Percentiles rank a stretch among this genome's conserved stretches.
Conservation (phyloP, 2,888 invertebrate genomes). For the Drosophila differens region DNA sequence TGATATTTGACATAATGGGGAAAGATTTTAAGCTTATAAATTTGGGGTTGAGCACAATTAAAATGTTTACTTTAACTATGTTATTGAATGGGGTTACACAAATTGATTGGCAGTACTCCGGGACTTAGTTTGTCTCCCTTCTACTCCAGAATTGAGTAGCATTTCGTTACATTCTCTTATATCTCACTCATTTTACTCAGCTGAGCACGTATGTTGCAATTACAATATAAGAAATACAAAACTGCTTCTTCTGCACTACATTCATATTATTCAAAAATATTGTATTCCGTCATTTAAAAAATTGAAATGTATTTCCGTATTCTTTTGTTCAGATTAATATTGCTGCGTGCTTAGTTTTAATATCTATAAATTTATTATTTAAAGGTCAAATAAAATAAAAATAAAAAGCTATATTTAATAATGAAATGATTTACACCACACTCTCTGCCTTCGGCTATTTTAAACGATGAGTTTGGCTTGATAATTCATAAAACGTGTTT, state of each 20-base stretch:
- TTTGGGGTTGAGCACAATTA: too few species aligned
- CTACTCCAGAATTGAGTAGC: neutral
- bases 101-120: neutral
- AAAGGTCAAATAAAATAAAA: too few species aligned
- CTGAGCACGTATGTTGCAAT: too few species aligned
- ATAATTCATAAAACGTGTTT: neutral
- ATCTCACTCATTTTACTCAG: too few species aligned
- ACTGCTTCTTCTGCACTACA: too few species aligned
- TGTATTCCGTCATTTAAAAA: too few species aligned
- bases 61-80: neutral
- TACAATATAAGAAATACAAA: neutral
- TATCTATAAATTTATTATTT: too few species aligned
- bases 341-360: too few species aligned
- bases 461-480: neutral
- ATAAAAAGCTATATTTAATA: too few species aligned
- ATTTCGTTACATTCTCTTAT: neutral
- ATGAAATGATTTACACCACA: neutral
- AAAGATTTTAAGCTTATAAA: neutral
- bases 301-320: too few species aligned
- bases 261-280: too few species aligned
- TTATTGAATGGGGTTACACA: neutral
- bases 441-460: neutral
- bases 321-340: too few species aligned
- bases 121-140: neutral
- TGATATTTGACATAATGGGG: neutral